A percentile compares a stretch with the other conserved stretches of the same genome.
These are phyloP conservation scores for Ischnus inquisitorius DNA, from an alignment of 2,888 invertebrate species.

Conservation along the genomic window DNA sequence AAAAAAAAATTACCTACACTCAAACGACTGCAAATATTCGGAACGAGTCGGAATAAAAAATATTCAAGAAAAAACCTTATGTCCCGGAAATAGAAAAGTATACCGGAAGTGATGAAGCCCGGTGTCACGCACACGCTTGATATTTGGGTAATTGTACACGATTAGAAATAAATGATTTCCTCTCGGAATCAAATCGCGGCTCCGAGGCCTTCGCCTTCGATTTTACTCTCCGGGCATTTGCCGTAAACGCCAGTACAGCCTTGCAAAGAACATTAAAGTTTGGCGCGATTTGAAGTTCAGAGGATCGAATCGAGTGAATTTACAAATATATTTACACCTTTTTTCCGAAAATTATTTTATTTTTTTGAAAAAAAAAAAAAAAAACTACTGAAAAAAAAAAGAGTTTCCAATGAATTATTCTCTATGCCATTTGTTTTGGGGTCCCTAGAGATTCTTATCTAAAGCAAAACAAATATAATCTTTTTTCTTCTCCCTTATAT, in stretches of 20 bases:
- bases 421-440: background rate
- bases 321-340: background rate
- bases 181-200: slow-evolving; percentile 11
- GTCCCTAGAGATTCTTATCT: background rate
- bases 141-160: slow-evolving; percentile 5
- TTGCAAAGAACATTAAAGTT: slow-evolving; percentile 20
- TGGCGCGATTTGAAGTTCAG: background rate
- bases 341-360: background rate
- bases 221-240: background rate
- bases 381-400: too few relatives aligned
- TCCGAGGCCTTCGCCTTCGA: slow-evolving; percentile 46
- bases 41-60: background rate
- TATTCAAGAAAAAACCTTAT: background rate
- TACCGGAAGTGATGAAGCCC: slow-evolving; percentile 10
- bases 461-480: background rate
- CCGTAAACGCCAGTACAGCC: background rate
- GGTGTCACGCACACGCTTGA: background rate
- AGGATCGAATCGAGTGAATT: background rate
- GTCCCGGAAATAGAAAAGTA: background rate
- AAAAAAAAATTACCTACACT: too few relatives aligned
- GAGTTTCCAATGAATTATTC: background rate
- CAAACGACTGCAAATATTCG: too few relatives aligned
- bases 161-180: slow-evolving; percentile 26
- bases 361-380: too few relatives aligned
- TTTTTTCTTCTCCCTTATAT: background rate